phyloP scores from a whole-genome alignment of 35 echinoderm and acorn worm genomes.

The Apostichopus japonicus region DNA sequence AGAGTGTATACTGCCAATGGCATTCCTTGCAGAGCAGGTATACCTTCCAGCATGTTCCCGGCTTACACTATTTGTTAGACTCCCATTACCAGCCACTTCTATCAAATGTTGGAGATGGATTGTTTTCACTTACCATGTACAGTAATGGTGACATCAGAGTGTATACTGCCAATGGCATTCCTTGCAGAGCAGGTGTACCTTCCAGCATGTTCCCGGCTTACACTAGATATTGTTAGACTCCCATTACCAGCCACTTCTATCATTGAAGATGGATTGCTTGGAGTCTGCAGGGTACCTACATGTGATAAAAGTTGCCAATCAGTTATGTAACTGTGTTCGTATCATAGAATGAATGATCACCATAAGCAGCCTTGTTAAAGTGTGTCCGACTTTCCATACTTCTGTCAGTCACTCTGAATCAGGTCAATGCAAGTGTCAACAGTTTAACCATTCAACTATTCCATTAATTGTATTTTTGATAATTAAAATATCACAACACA shows the following conservation, averaged over 20 bases:
- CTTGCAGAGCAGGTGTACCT: slow-evolving; percentile 76
- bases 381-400: no score
- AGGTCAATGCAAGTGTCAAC: no score
- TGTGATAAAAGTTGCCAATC: not conserved
- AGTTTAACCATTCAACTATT: no score
- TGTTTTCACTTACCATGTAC: slow-evolving; percentile 50
- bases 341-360: no score
- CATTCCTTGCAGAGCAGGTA: slow-evolving; percentile 75
- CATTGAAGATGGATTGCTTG: slow-evolving; percentile 53
- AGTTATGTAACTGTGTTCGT: no score
- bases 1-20: slow-evolving; percentile 42
- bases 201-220: slow-evolving; percentile 61
- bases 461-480: no score
- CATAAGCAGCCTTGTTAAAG: no score
- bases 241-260: slow-evolving; percentile 74
- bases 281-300: slow-evolving; percentile 45
- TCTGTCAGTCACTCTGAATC: no score
- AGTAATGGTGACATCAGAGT: slow-evolving; percentile 12
- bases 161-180: slow-evolving; percentile 61
- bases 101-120: slow-evolving; percentile 49
- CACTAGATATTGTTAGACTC: slow-evolving; percentile 57
- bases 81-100: slow-evolving; percentile 68
- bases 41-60: slow-evolving; percentile 68
- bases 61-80: slow-evolving; percentile 42
- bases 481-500: no score